phyloP scores from a whole-genome alignment of 1,140 invertebrate genomes.

The Nylanderia fulva region DNA sequence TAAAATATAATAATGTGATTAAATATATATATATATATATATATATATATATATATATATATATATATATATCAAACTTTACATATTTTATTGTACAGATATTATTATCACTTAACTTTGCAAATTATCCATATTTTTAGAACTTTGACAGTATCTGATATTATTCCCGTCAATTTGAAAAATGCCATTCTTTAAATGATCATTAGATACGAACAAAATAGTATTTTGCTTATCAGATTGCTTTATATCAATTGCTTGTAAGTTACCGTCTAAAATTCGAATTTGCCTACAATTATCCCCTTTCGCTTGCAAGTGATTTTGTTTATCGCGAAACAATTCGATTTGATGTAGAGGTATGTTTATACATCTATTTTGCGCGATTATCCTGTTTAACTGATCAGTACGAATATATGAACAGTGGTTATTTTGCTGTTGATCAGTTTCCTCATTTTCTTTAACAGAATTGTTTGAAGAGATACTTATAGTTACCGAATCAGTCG shows the following conservation, averaged over 20 bases:
- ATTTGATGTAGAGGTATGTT: conserved; percentile 59
- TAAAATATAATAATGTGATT: conserved; percentile 47
- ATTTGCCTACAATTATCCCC: conserved; percentile 76
- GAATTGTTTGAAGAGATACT: conserved; percentile 27
- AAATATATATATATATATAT: no score
- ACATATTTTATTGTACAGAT: conserved; percentile 35
- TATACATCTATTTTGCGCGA: conserved; percentile 69
- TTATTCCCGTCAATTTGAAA: conserved; percentile 76
- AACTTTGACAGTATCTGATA: conserved; percentile 63
- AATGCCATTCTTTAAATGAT: conserved; percentile 72
- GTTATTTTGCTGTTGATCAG: conserved; percentile 37
- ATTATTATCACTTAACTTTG: conserved; percentile 55
- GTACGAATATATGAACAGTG: conserved; percentile 67
- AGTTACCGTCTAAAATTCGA: conserved; percentile 76
- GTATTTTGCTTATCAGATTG: conserved; percentile 81
- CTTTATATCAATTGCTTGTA: conserved; percentile 79
- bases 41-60: no score
- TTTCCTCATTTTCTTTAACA: conserved; percentile 11
- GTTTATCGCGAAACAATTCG: conserved; percentile 21
- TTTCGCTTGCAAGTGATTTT: conserved; percentile 64
- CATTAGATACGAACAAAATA: conserved; percentile 78
- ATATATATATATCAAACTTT: conserved; percentile 41
- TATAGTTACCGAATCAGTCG: conserved; percentile 32
- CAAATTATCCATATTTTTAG: conserved; percentile 62
- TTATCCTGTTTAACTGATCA: conserved; percentile 61